These are phyloP conservation scores for Hybognathus amarus DNA, from an alignment of 2,797 vertebrate species.

Conservation along the genomic window DNA sequence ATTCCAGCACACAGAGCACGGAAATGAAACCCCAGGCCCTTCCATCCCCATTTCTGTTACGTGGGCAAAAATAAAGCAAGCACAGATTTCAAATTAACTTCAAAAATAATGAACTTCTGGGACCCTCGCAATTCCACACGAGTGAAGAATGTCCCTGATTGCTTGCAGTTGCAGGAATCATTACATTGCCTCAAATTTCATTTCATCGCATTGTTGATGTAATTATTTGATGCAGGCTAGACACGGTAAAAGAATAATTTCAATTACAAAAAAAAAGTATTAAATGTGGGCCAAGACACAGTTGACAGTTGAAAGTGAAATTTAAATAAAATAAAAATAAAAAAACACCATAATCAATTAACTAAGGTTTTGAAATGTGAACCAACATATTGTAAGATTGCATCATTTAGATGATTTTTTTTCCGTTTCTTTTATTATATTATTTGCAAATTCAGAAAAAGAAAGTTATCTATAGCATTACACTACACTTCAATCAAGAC, in stretches of 20 bases:
- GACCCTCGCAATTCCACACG: slow-evolving; percentile 26
- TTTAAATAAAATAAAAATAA: neutral
- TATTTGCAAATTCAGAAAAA: neutral
- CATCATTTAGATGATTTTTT: neutral
- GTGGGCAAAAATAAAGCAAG: slow-evolving; percentile 50
- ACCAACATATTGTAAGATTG: neutral
- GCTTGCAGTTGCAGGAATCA: slow-evolving; percentile 39
- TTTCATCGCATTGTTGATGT: slow-evolving; percentile 53
- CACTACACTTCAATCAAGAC: neutral
- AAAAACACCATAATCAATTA: neutral
- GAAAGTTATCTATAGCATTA: neutral
- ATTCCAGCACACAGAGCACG: slow-evolving; percentile 31
- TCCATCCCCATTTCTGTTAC: slow-evolving; percentile 47
- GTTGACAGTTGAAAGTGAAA: neutral
- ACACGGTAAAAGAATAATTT: slow-evolving; percentile 24
- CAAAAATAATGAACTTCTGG: slow-evolving; percentile 51
- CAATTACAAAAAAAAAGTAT: slow-evolving; percentile 11
- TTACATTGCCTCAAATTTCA: slow-evolving; percentile 45
- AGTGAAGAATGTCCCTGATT: slow-evolving; percentile 34
- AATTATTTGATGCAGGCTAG: slow-evolving; percentile 54
- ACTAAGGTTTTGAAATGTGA: neutral
- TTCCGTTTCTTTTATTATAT: neutral
- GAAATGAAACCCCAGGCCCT: slow-evolving; percentile 47
- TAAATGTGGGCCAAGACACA: neutral
- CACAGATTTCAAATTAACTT: slow-evolving; percentile 51